A percentile compares a stretch with the other conserved stretches of the same genome.
phyloP scores from a whole-genome alignment of 2,888 invertebrate species.

The Apodemia duryi region DNA sequence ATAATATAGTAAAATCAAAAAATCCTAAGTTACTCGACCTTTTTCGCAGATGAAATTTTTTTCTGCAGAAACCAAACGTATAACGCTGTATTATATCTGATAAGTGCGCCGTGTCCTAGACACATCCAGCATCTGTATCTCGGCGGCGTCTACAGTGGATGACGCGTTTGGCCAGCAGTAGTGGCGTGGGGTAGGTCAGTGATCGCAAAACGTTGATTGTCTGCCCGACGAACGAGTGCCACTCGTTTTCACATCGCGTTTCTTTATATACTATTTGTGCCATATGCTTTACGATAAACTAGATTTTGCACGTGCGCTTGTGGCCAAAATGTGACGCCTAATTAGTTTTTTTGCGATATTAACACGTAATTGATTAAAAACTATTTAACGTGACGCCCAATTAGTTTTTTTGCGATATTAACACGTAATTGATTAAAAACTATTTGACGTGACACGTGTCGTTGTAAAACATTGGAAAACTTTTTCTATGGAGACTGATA shows the following conservation, averaged over 20 bases:
- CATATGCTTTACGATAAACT: conserved; percentile 12
- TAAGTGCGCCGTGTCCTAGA: conserved; percentile 5
- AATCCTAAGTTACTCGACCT: too few species aligned
- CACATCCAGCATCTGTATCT: conserved; percentile 35
- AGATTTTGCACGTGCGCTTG: conserved; percentile 8
- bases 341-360: neutral
- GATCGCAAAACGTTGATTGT: conserved; percentile 52
- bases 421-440: too few species aligned
- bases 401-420: neutral
- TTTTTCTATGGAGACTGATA: too few species aligned
- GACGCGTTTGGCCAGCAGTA: conserved; percentile 48
- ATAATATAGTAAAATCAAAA: too few species aligned
- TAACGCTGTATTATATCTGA: too few species aligned
- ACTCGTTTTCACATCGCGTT: conserved; percentile 28
- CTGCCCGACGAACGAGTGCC: conserved; percentile 29
- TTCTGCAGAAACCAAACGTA: too few species aligned
- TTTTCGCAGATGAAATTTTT: too few species aligned
- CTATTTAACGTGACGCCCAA: neutral
- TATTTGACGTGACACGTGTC: neutral
- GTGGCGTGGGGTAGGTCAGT: conserved; percentile 68
- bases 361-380: too few species aligned
- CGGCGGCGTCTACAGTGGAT: conserved; percentile 38
- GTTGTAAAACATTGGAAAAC: too few species aligned
- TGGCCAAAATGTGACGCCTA: neutral
- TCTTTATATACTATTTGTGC: conserved; percentile 28